Conservation (phyloP, 2,113 vertebrate species). For the Syngnathoides biaculeatus region DNA sequence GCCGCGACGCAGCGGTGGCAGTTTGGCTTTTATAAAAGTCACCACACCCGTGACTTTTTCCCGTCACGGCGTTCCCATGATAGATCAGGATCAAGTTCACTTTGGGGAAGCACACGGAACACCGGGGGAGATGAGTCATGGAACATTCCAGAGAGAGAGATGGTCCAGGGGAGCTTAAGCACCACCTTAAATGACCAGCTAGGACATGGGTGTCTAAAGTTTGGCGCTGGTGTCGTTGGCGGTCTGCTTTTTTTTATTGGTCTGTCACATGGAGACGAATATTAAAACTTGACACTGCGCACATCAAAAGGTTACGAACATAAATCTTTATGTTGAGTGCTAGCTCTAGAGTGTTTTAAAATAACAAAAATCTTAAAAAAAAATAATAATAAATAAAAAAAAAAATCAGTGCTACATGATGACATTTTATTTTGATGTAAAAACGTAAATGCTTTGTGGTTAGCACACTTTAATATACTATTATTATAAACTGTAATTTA, state of each 20-base stretch:
- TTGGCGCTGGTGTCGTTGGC: background rate
- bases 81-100: slow-evolving; percentile 15
- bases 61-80: slow-evolving; percentile 22
- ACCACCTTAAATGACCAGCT: slow-evolving; percentile 27
- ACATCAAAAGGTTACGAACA: too few relatives aligned
- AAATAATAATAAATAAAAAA: too few relatives aligned
- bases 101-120: slow-evolving; percentile 17
- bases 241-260: background rate
- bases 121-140: slow-evolving; percentile 42
- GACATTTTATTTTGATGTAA: too few relatives aligned
- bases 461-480: too few relatives aligned
- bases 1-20: slow-evolving; percentile 19
- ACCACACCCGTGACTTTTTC: slow-evolving; percentile 34
- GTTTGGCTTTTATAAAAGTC: slow-evolving; percentile 46
- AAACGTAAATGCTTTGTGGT: too few relatives aligned
- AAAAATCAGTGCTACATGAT: too few relatives aligned
- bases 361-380: too few relatives aligned
- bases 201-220: background rate
- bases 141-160: slow-evolving; percentile 46
- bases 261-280: background rate
- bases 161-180: background rate
- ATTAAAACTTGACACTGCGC: background rate
- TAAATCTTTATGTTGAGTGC: too few relatives aligned
- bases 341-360: too few relatives aligned
- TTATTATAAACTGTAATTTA: too few relatives aligned